These are phyloP conservation scores for Zosterops hypoxanthus DNA, from an alignment of 2,113 vertebrate species.

Conservation along the genomic window DNA sequence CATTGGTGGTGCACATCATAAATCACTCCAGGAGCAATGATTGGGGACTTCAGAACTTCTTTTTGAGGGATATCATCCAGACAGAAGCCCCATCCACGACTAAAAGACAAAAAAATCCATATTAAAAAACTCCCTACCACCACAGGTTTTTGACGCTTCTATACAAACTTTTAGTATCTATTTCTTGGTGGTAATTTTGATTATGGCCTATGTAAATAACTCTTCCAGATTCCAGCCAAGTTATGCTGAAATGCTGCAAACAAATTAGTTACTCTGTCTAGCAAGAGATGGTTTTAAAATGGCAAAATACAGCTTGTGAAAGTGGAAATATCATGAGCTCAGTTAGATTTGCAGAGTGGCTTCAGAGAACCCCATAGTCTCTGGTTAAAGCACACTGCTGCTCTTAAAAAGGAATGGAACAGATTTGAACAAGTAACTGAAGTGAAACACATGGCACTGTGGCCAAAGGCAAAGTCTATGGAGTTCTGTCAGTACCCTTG, in stretches of 20 bases:
- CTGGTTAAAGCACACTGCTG: neutral
- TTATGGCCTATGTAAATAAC: neutral
- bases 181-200: neutral
- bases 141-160: neutral
- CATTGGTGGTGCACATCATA: constrained; percentile 96
- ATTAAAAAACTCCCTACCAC: neutral
- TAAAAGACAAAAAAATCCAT: constrained; percentile 40
- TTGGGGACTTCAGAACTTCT: constrained; percentile 84
- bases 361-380: neutral
- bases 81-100: constrained; percentile 95
- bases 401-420: neutral
- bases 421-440: neutral
- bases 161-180: neutral
- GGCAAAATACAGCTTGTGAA: neutral
- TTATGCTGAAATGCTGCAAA: neutral
- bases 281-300: neutral
- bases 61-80: constrained; percentile 92
- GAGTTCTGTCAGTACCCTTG: neutral
- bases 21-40: constrained; percentile 90
- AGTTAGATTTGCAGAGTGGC: neutral
- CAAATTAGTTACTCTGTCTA: neutral
- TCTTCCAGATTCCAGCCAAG: neutral
- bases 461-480: neutral
- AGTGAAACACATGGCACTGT: neutral
- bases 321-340: neutral